phyloP scores from a whole-genome alignment of 2,888 invertebrate species.

The Coenonympha arcania region DNA sequence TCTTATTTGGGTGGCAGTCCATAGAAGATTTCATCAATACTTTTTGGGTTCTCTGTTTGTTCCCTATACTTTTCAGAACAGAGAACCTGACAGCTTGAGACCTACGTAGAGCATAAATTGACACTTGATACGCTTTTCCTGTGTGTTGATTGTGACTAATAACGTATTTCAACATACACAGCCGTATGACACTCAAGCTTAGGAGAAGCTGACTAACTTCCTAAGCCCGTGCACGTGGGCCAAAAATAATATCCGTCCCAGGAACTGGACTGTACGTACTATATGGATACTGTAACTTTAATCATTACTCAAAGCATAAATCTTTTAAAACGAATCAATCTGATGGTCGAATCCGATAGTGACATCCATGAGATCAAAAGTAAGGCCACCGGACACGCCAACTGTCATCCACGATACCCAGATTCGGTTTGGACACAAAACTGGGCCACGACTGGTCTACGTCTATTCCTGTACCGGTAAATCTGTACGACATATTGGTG shows the following conservation, averaged over 20 bases:
- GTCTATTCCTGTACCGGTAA: constrained; percentile 55
- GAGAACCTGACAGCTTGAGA: too few species aligned
- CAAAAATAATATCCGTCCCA: constrained; percentile 49
- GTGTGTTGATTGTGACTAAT: neutral
- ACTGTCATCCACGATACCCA: constrained; percentile 46
- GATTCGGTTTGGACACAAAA: constrained; percentile 48
- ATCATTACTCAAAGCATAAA: constrained; percentile 25
- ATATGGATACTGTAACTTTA: too few species aligned
- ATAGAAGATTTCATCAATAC: too few species aligned
- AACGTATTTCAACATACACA: neutral
- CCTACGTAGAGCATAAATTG: too few species aligned
- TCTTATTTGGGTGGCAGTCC: too few species aligned
- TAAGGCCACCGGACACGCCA: constrained; percentile 45
- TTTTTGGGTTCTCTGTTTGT: too few species aligned
- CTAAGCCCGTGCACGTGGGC: constrained; percentile 44
- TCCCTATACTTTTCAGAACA: too few species aligned
- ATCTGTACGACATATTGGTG: constrained; percentile 54
- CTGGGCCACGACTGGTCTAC: constrained; percentile 55
- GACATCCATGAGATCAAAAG: constrained; percentile 52
- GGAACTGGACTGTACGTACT: constrained; percentile 36
- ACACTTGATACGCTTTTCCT: neutral
- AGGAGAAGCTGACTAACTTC: constrained; percentile 25
- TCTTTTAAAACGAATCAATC: constrained; percentile 28
- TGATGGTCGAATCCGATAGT: constrained; percentile 31
- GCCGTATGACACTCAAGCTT: neutral